Evolutionary conservation across 2,797 vertebrate genomes (phyloP).

Genomic region (Numenius phaeopus): DNA sequence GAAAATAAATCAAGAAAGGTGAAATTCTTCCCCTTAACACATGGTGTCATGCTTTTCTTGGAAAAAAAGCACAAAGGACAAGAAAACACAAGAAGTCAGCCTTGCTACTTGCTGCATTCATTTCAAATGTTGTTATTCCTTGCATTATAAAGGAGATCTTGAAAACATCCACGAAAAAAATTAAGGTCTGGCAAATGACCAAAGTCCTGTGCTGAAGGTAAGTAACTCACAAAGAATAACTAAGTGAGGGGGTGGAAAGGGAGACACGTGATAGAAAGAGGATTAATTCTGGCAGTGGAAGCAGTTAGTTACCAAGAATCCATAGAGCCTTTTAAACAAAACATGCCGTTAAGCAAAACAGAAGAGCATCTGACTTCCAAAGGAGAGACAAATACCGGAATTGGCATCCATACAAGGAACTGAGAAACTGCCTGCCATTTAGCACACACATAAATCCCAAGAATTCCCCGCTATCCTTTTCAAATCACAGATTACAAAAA

Average conservation of each 20-base stretch:
- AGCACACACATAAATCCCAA: not conserved
- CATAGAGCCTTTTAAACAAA: not conserved
- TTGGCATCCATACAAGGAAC: not conserved
- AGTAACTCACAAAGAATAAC: not conserved
- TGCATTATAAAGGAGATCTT: not conserved
- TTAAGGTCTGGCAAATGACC: not conserved
- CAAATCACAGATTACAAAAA: not conserved
- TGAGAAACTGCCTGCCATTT: not conserved
- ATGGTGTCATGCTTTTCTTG: not conserved
- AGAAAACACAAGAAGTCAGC: not conserved
- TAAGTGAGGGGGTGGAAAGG: no score
- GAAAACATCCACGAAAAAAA: not conserved
- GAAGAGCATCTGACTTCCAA: not conserved
- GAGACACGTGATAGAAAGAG: not conserved
- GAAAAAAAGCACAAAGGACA: not conserved
- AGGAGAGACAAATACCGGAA: not conserved
- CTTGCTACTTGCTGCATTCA: not conserved
- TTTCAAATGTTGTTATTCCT: not conserved
- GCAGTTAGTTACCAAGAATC: not conserved
- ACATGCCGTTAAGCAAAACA: not conserved
- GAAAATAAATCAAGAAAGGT: not conserved
- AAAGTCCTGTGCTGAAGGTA: not conserved
- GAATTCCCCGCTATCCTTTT: not conserved
- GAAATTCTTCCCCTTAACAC: slow-evolving; percentile 43
- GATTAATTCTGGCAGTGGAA: not conserved